Evolutionary conservation across 2,113 vertebrate species (phyloP).

Genomic region (Hippocampus comes): DNA sequence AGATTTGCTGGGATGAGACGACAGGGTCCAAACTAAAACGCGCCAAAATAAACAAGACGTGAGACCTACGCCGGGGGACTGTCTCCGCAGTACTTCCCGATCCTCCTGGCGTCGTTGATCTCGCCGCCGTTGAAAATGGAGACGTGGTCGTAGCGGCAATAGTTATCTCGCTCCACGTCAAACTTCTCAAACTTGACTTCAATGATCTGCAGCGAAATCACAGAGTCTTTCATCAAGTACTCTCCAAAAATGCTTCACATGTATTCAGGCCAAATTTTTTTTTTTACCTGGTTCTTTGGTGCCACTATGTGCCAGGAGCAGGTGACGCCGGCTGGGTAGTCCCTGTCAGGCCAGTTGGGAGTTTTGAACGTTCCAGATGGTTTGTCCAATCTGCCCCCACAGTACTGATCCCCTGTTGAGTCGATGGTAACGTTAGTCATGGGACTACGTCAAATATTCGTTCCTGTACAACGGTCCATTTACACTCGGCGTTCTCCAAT

Average conservation of each 20-base stretch:
- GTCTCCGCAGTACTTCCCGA: slow-evolving; percentile 95
- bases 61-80: slow-evolving; percentile 89
- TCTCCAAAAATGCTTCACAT: not conserved
- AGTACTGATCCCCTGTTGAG: slow-evolving; percentile 91
- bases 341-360: slow-evolving; percentile 95
- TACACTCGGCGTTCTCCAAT: too few species aligned
- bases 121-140: slow-evolving; percentile 92
- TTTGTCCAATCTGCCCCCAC: slow-evolving; percentile 87
- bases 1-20: slow-evolving; percentile 7
- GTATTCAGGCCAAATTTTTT: not conserved
- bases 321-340: slow-evolving; percentile 93
- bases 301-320: slow-evolving; percentile 96
- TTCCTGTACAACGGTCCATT: too few species aligned
- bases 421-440: not conserved
- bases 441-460: not conserved
- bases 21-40: slow-evolving; percentile 16
- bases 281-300: slow-evolving; percentile 87
- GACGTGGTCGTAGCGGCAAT: slow-evolving; percentile 93
- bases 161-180: slow-evolving; percentile 95
- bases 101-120: slow-evolving; percentile 89
- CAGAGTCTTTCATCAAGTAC: not conserved
- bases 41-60: slow-evolving; percentile 16
- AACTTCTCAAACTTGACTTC: slow-evolving; percentile 97
- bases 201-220: slow-evolving; percentile 72
- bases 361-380: slow-evolving; percentile 88